These are phyloP conservation scores for Drosophila mulleri DNA, from an alignment of 2,888 invertebrate genomes.

Conservation along the genomic window DNA sequence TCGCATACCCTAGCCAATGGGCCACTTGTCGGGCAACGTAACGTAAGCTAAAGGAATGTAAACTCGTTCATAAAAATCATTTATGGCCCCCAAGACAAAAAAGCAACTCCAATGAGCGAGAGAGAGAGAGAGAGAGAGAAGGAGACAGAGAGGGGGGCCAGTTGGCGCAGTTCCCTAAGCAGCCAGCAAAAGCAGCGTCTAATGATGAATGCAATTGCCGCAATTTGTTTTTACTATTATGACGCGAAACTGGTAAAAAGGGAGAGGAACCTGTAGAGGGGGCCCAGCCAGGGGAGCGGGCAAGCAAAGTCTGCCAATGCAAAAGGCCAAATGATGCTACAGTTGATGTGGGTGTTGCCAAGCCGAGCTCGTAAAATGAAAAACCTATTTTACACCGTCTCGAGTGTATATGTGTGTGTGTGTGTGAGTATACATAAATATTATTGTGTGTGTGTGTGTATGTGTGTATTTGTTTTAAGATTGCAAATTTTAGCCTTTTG, in stretches of 20 bases:
- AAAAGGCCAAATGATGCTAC: conserved; percentile 29
- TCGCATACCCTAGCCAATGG: conserved; percentile 21
- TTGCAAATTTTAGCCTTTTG: conserved; percentile 43
- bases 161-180: conserved; percentile 29
- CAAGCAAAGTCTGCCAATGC: not conserved
- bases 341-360: conserved; percentile 28
- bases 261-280: not conserved
- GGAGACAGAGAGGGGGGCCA: not conserved
- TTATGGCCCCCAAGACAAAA: conserved; percentile 60
- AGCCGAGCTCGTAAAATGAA: conserved; percentile 54
- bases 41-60: conserved; percentile 65
- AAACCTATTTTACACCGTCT: conserved; percentile 31
- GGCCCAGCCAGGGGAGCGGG: too few species aligned
- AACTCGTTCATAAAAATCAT: conserved; percentile 76
- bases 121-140: not conserved
- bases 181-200: conserved; percentile 45
- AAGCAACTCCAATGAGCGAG: conserved; percentile 15
- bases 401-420: conserved; percentile 23
- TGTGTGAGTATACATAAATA: conserved; percentile 23
- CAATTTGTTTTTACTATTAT: conserved; percentile 77
- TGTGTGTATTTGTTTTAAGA: conserved; percentile 27
- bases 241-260: conserved; percentile 22
- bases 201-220: conserved; percentile 76
- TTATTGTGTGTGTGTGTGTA: conserved; percentile 17
- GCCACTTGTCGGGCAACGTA: conserved; percentile 48